Evolutionary conservation across 2,113 vertebrate species (phyloP), one percentile per base, ranked within the genome.

Genomic region (Cynoglossus semilaevis): DNA sequence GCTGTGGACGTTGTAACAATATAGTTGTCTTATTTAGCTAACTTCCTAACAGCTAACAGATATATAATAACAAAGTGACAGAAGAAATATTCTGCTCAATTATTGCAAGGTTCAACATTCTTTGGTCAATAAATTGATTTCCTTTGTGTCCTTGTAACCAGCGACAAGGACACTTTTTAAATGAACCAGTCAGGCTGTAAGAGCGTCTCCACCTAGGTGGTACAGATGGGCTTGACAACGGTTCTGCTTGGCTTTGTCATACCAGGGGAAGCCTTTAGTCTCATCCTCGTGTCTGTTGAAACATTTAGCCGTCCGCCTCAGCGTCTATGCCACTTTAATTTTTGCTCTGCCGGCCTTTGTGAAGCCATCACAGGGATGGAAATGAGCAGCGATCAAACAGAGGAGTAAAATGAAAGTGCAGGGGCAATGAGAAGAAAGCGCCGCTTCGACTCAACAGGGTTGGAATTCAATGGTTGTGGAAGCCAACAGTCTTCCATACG

Each of bases 401-500:
- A 17, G 40, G 53, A 45, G 56, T 63, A 52, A 43, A 77, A 72
- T 22, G 63, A 58, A 72, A 56, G 65, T 65, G 29, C 55, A 0
- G 35, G 50, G 46, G 47, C 34, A 18, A 17, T 7, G 46, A 70
- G 70, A 63, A 72, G 49, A 72, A 74, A 77, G 71, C 60, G 15
- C 41, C 34, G 65, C 67, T 56, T 58, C 40, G 13, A 46, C 65
- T 81, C 70, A 38, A 55, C 53, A 34, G 76, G 73, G 59, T 58
- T 60, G 67, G 58, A 80, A 80, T 81, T 83, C 71, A 83, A 58
- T 29, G 51, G 64, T 66, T 74, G 74, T 79, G 54, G 48, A 70
- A 85, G 81, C 67, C 58, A 49, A 70, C 56, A 74, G 75, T 72
- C 45, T 63, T 72, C 58, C 67, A 35, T 7, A 18, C 44, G 17